These are phyloP conservation scores for Nymphicus hollandicus DNA, from an alignment of 2,113 vertebrate species.

Conservation along the genomic window DNA sequence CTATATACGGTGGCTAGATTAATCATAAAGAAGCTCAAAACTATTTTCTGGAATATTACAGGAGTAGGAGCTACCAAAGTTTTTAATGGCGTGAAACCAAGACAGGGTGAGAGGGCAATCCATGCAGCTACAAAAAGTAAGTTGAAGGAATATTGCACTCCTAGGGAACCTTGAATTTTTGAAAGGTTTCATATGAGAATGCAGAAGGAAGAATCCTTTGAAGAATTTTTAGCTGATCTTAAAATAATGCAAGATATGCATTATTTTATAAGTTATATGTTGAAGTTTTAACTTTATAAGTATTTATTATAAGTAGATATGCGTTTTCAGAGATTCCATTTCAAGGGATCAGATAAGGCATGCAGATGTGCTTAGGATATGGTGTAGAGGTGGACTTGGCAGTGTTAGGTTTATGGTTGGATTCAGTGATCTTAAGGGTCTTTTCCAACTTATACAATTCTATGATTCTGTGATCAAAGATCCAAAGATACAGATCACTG, in stretches of 20 bases:
- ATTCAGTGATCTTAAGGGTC: not conserved
- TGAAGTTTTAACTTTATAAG: too few species aligned
- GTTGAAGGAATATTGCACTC: not conserved
- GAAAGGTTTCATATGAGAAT: not conserved
- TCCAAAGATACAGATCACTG: not conserved
- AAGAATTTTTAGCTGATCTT: conserved; percentile 40
- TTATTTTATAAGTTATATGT: too few species aligned
- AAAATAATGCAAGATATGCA: not conserved
- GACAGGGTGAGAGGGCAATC: conserved; percentile 18
- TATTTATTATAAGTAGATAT: not conserved
- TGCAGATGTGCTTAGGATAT: not conserved
- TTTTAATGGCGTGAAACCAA: conserved; percentile 24
- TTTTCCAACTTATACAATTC: not conserved
- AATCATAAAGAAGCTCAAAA: conserved; percentile 9
- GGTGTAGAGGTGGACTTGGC: not conserved
- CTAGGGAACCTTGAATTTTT: not conserved
- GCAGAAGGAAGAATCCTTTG: conserved; percentile 6
- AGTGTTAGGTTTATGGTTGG: not conserved
- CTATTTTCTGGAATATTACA: conserved; percentile 17
- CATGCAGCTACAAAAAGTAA: not conserved
- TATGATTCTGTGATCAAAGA: not conserved
- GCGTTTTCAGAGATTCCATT: not conserved
- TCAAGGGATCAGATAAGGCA: not conserved
- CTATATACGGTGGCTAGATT: not conserved
- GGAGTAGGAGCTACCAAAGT: not conserved